Base-by-base conservation (phyloP, 1,140 invertebrate species). In the Drosophila hydei region DNA sequence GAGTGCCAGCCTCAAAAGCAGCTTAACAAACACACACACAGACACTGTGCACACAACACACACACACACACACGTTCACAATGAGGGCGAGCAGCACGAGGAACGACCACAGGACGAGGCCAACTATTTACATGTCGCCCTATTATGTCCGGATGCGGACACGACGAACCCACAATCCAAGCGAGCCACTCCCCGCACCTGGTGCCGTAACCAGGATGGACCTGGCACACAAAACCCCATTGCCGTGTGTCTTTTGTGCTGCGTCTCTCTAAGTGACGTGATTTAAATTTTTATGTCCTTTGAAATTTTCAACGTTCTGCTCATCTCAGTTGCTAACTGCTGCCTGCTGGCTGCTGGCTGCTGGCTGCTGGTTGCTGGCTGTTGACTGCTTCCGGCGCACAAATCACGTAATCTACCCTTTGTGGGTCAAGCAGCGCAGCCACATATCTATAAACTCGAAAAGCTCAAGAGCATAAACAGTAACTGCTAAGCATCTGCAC, bases 201-300 rank as follows among this genome's bases (percentile, higher is more conserved):
- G 12, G 25, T 27, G 4, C 5, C 25, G 4, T 4, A 23, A 6
- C 21, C 42, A 21, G 9, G 7, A 6, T 36, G 9, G 16, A n/a
- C 2, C 4, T 8, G 1, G 16, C 14, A n/a, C 27, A 30, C 27
- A 30, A 33, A 33, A 12, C 30, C 25, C 33, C 43, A 14, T 54
- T 62, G 61, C 69, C 38, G 40, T 69, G 62, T 54, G 33, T 48
- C 74, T 65, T 85, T 75, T 75, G 65, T 77, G 78, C 48, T 25
- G 43, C 52, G 45, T 23, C 48, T 25, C 40, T 40, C 75, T 78
- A 88, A 87, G 72, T 88, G 78, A 83, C 84, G 83, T 83, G 75
- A 87, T 87, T 87, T 83, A 87, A 87, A 87, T 79, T 87, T 88
- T 54, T 68, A 83, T 88, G 78, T 74, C 68, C 75, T 88, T 87